Conservation (phyloP, 2,797 vertebrate genomes). For the Hypotaenidia philippensis region DNA sequence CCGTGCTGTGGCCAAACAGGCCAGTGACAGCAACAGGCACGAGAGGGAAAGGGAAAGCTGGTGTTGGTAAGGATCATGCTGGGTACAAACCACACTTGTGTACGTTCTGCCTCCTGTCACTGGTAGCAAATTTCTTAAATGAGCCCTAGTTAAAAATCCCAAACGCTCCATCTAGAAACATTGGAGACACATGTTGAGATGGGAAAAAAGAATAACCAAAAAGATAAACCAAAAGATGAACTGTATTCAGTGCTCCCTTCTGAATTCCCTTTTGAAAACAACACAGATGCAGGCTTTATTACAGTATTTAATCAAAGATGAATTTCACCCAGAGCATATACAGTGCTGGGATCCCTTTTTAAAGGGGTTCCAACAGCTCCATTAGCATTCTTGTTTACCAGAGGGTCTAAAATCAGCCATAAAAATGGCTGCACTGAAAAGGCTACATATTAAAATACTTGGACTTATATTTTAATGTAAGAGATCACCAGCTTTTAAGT, state of each 20-base stretch:
- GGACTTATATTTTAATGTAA: conserved; percentile 61
- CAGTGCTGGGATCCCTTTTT: neutral
- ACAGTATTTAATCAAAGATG: conserved; percentile 36
- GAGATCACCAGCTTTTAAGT: conserved; percentile 46
- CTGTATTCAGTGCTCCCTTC: neutral
- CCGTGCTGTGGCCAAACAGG: neutral
- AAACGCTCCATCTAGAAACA: neutral
- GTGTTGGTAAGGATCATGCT: neutral
- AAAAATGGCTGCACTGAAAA: neutral
- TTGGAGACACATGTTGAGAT: neutral
- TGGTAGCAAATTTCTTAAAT: neutral
- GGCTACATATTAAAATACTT: neutral
- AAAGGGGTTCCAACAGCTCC: conserved; percentile 7
- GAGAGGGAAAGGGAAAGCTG: neutral
- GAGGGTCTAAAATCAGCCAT: neutral
- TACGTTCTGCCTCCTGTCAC: neutral
- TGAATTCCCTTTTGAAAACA: neutral
- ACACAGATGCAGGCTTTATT: neutral
- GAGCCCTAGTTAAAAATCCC: neutral
- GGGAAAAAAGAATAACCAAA: neutral
- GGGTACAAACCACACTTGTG: neutral
- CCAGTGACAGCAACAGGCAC: neutral
- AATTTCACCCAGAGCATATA: neutral
- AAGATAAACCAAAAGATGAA: neutral
- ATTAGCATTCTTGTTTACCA: neutral